Evolutionary conservation across 2,797 vertebrate species (phyloP).

Genomic region (Anguilla marmorata): DNA sequence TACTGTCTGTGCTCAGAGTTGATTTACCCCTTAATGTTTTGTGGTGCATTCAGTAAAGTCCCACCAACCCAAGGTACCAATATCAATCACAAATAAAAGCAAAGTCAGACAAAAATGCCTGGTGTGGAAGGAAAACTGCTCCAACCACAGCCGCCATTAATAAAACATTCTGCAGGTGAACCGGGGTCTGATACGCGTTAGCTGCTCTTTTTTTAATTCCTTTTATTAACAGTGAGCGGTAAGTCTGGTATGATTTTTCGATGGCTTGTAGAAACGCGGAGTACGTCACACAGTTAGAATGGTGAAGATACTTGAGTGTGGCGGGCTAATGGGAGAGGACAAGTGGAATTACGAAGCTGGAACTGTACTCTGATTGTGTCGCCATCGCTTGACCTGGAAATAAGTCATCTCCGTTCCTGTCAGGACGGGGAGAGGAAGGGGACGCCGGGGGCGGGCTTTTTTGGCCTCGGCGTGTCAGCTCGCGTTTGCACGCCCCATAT

Average conservation of each 20-base stretch:
- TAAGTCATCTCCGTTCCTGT: constrained; percentile 44
- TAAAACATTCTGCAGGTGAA: not conserved
- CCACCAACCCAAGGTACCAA: not conserved
- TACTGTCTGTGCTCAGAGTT: not conserved
- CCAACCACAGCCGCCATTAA: not conserved
- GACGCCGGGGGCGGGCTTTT: constrained; percentile 36
- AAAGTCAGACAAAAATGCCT: not conserved
- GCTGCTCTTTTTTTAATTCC: not conserved
- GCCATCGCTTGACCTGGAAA: constrained; percentile 65
- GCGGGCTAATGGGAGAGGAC: constrained; percentile 52
- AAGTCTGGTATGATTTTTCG: not conserved
- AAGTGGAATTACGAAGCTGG: constrained; percentile 50
- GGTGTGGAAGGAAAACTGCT: not conserved
- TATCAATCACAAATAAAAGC: not conserved
- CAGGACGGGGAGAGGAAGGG: constrained; percentile 24
- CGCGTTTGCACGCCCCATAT: constrained; percentile 57
- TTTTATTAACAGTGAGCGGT: not conserved
- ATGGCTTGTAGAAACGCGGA: constrained; percentile 28
- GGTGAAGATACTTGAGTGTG: not conserved
- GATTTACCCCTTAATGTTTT: not conserved
- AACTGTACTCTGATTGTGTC: constrained; percentile 59
- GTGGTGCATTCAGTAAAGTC: not conserved
- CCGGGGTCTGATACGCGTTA: not conserved
- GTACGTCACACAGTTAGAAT: not conserved
- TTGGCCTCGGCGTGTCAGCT: constrained; percentile 46